These are phyloP conservation scores for Eupithecia inturbata DNA, from an alignment of 2,888 invertebrate species.

Conservation along the genomic window DNA sequence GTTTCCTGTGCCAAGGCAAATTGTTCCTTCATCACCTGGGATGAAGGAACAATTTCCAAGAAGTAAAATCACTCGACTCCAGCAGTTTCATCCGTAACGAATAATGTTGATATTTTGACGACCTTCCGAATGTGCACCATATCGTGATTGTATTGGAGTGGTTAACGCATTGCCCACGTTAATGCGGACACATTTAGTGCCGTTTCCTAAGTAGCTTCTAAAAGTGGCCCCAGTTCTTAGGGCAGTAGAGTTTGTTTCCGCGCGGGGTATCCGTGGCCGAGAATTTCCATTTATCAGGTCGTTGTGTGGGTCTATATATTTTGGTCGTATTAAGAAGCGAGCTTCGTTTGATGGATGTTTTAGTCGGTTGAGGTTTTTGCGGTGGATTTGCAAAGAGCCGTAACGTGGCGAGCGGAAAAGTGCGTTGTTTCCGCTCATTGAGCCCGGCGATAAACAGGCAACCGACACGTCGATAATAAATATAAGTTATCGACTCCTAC, in stretches of 20 bases:
- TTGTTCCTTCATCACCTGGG: conserved; percentile 67
- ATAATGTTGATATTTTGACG: conserved; percentile 75
- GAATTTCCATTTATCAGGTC: conserved; percentile 71
- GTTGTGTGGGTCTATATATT: conserved; percentile 71
- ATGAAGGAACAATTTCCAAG: too few species aligned
- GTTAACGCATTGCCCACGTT: conserved; percentile 67
- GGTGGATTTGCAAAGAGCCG: conserved; percentile 61
- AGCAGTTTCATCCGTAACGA: conserved; percentile 67
- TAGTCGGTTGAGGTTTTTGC: conserved; percentile 67
- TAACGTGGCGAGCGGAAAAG: conserved; percentile 51
- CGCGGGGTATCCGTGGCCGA: conserved; percentile 44
- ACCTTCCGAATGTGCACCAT: conserved; percentile 74
- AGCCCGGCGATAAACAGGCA: conserved; percentile 40
- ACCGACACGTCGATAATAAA: conserved; percentile 33
- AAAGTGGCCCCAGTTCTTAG: conserved; percentile 59
- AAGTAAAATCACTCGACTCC: conserved; percentile 63
- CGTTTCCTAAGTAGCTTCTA: conserved; percentile 44
- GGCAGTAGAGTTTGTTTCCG: conserved; percentile 59
- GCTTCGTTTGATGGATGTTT: conserved; percentile 75
- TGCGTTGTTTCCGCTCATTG: conserved; percentile 54
- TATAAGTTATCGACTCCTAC: conserved; percentile 35
- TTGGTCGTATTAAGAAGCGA: conserved; percentile 73
- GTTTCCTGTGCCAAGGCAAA: conserved; percentile 59
- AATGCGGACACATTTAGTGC: conserved; percentile 67
- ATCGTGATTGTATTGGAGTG: conserved; percentile 68